These are phyloP conservation scores for Oreochromis niloticus DNA, from an alignment of 2,113 vertebrate genomes.

Conservation along the genomic window DNA sequence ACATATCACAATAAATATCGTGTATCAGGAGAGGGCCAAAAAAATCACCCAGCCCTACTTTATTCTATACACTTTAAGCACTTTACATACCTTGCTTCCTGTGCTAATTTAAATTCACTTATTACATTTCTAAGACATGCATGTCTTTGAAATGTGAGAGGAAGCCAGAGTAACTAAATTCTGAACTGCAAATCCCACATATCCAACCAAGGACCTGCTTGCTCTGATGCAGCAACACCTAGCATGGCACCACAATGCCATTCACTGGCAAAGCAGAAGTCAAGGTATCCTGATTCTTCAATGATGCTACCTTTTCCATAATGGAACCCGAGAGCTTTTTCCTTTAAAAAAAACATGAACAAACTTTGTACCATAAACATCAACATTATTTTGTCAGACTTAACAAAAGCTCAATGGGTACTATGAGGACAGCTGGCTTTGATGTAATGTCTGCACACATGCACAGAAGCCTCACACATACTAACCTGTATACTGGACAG, in stretches of 20 bases:
- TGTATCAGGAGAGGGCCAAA: neutral
- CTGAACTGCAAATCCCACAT: neutral
- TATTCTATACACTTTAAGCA: neutral
- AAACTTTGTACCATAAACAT: neutral
- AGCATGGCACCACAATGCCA: neutral
- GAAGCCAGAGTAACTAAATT: neutral
- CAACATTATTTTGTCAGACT: neutral
- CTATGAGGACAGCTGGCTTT: neutral
- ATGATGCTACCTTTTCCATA: neutral
- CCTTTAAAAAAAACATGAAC: accelerated
- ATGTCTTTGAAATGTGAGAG: neutral
- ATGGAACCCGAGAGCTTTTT: neutral
- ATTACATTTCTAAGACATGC: neutral
- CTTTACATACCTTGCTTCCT: neutral
- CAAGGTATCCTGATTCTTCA: neutral
- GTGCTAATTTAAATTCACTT: neutral
- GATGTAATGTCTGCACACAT: neutral
- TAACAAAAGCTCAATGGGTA: neutral
- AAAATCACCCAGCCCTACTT: neutral
- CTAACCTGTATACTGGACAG: conserved; percentile 93
- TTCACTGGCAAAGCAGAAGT: neutral
- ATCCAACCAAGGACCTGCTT: neutral
- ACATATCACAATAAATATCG: neutral
- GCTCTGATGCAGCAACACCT: neutral
- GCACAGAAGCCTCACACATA: neutral